phyloP scores from a whole-genome alignment of 2,797 vertebrate genomes.

The Lophius americanus region DNA sequence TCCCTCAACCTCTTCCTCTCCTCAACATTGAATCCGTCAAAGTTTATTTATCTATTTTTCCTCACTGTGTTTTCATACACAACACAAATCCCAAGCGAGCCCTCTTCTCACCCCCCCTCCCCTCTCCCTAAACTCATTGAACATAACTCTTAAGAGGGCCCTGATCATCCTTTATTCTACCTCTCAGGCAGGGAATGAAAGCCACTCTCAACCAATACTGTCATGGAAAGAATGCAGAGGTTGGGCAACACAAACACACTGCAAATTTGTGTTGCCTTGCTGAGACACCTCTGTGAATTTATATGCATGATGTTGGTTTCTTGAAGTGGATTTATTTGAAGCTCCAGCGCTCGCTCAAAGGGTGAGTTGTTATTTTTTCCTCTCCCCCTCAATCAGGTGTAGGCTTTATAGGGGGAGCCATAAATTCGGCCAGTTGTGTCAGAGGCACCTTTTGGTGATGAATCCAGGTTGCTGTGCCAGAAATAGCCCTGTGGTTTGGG shows the following conservation, averaged over 20 bases:
- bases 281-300: slow-evolving; percentile 66
- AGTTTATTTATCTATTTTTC: slow-evolving; percentile 18
- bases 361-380: slow-evolving; percentile 73
- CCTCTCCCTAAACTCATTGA: slow-evolving; percentile 37
- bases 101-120: slow-evolving; percentile 1
- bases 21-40: slow-evolving; percentile 1
- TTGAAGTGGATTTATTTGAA: slow-evolving; percentile 73
- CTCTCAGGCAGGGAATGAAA: slow-evolving; percentile 58
- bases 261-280: slow-evolving; percentile 44
- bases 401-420: slow-evolving; percentile 65
- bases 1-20: slow-evolving; percentile 16
- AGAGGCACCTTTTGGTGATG: slow-evolving; percentile 60
- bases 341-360: slow-evolving; percentile 57
- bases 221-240: slow-evolving; percentile 73
- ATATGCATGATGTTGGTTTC: slow-evolving; percentile 66
- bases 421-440: slow-evolving; percentile 70
- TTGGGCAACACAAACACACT: slow-evolving; percentile 61
- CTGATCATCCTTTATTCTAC: slow-evolving; percentile 27
- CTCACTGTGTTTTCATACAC: slow-evolving; percentile 38
- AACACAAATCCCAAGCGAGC: slow-evolving; percentile 23
- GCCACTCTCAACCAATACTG: slow-evolving; percentile 47
- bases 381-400: slow-evolving; percentile 69
- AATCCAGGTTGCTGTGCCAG: slow-evolving; percentile 76
- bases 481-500: slow-evolving; percentile 72
- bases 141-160: slow-evolving; percentile 29